A percentile compares a stretch with the other conserved stretches of the same genome.
These are phyloP conservation scores for Oenanthe melanoleuca DNA, from an alignment of 2,113 vertebrate species.

Conservation along the genomic window DNA sequence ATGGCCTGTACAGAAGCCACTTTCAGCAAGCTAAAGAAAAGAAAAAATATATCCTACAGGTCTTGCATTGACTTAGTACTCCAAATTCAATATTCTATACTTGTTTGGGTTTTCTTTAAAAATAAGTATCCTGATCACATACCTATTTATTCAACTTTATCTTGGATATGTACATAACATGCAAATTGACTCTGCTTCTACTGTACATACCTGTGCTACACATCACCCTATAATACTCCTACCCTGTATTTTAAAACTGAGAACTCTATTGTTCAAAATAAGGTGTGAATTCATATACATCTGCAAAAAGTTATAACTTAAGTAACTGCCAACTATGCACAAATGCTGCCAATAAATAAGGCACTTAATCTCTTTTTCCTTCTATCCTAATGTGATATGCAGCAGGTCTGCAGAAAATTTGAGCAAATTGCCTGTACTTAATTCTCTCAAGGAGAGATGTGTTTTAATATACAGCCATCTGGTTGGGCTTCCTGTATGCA, in stretches of 20 bases:
- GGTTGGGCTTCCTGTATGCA: constrained; percentile 78
- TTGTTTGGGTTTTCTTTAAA: background rate
- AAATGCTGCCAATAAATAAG: constrained; percentile 73
- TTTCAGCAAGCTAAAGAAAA: constrained; percentile 89
- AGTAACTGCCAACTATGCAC: constrained; percentile 62
- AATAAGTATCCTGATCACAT: background rate
- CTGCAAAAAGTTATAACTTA: constrained; percentile 41
- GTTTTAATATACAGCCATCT: constrained; percentile 90
- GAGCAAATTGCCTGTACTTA: constrained; percentile 77
- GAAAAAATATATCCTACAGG: constrained; percentile 24
- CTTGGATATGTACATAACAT: background rate
- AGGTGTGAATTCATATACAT: background rate
- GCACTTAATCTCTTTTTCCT: constrained; percentile 65
- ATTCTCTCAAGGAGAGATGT: constrained; percentile 83
- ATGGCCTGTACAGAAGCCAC: constrained; percentile 96
- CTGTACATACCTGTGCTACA: background rate
- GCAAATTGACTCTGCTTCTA: background rate
- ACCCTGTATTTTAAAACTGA: constrained; percentile 1
- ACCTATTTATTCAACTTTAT: background rate
- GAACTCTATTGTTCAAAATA: background rate
- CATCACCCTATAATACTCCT: background rate
- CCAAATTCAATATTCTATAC: background rate
- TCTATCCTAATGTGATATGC: constrained; percentile 69
- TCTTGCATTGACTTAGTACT: background rate
- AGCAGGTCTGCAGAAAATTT: constrained; percentile 72